These are phyloP conservation scores for Drosophila anomalata DNA, from an alignment of 2,888 invertebrate genomes.

Conservation along the genomic window DNA sequence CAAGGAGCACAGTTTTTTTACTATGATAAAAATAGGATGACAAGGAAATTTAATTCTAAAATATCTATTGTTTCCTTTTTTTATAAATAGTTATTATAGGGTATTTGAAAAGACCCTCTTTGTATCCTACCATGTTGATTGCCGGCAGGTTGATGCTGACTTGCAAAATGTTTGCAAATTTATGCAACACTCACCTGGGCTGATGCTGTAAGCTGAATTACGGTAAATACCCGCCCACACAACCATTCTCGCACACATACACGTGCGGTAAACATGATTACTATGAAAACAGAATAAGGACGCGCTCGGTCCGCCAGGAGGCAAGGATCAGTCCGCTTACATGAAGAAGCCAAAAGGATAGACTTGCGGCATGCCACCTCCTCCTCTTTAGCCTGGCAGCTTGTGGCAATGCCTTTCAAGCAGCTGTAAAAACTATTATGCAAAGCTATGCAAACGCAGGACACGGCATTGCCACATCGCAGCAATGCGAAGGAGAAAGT, in stretches of 20 bases:
- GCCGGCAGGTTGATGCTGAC: slow-evolving; percentile 54
- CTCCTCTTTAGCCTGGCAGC: not conserved
- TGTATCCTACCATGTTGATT: slow-evolving; percentile 30
- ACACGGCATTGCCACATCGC: slow-evolving; percentile 26
- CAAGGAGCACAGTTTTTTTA: slow-evolving; percentile 1
- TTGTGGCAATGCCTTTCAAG: slow-evolving; percentile 26
- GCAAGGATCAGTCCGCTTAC: slow-evolving; percentile 53
- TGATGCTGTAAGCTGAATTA: slow-evolving; percentile 57
- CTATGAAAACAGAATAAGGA: slow-evolving; percentile 43
- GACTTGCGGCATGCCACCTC: not conserved
- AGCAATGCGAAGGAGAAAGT: slow-evolving; percentile 11
- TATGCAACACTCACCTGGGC: slow-evolving; percentile 64
- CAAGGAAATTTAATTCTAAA: slow-evolving; percentile 2
- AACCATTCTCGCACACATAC: slow-evolving; percentile 12
- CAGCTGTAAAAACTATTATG: slow-evolving; percentile 45
- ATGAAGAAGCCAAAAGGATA: slow-evolving; percentile 34
- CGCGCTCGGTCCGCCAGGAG: slow-evolving; percentile 19
- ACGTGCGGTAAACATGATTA: slow-evolving; percentile 40
- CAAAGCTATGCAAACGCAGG: slow-evolving; percentile 49
- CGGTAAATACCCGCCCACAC: slow-evolving; percentile 45
- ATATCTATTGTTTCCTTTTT: not conserved
- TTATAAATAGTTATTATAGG: not conserved
- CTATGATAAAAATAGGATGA: not conserved
- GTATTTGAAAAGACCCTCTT: not conserved
- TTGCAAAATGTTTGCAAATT: slow-evolving; percentile 74